Evolutionary conservation across 2,113 vertebrate species (phyloP).

Genomic region (Centrocercus urophasianus): DNA sequence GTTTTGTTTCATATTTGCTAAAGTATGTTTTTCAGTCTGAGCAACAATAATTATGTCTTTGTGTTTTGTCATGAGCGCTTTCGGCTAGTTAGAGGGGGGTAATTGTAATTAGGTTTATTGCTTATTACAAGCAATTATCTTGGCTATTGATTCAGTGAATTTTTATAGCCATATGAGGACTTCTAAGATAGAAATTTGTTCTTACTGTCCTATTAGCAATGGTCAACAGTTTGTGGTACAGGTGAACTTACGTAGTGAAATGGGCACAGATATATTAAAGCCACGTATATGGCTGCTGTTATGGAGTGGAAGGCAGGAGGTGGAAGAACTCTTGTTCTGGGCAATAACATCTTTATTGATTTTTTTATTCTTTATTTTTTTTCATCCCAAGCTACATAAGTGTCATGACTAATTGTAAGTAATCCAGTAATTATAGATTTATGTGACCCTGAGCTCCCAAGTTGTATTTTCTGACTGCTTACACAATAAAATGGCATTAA

Average conservation of each 20-base stretch:
- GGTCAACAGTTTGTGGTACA: background rate
- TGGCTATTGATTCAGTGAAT: background rate
- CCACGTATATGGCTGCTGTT: background rate
- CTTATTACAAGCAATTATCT: background rate
- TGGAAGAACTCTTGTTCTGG: background rate
- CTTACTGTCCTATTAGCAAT: background rate
- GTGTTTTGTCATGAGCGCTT: background rate
- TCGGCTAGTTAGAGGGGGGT: background rate
- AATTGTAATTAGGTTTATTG: background rate
- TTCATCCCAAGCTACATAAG: background rate
- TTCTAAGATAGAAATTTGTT: background rate
- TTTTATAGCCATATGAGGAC: background rate
- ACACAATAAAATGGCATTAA: background rate
- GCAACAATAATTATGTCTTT: background rate
- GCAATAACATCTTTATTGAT: background rate
- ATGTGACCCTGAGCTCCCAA: background rate
- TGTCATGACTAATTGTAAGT: background rate
- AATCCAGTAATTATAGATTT: background rate
- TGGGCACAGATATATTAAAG: background rate
- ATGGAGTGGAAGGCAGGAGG: background rate
- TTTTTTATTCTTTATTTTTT: slow-evolving; percentile 8
- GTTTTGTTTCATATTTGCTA: background rate
- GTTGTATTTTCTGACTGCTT: background rate
- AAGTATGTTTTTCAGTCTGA: background rate
- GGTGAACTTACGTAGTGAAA: background rate